Percentiles rank a stretch among this genome's conserved stretches.
Conservation (phyloP, 2,797 vertebrate species). For the Acestrorhynchus altus region DNA sequence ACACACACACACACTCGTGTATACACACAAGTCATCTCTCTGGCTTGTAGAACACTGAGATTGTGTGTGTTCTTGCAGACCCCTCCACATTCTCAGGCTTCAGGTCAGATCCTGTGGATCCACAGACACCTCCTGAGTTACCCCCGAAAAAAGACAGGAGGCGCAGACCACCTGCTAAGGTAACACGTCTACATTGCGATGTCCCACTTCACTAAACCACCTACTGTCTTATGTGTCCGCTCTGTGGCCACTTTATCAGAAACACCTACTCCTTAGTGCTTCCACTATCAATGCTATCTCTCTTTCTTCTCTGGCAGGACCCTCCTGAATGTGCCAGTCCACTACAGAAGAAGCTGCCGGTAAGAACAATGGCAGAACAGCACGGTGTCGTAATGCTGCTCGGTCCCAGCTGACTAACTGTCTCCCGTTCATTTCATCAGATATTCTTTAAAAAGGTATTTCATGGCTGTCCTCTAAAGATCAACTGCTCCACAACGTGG, state of each 20-base stretch:
- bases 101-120: slow-evolving; percentile 54
- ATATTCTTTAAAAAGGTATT: slow-evolving; percentile 87
- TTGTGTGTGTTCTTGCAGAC: slow-evolving; percentile 61
- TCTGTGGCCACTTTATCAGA: background rate
- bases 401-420: background rate
- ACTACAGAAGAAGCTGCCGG: slow-evolving; percentile 71
- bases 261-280: background rate
- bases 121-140: slow-evolving; percentile 75
- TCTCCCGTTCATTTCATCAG: slow-evolving; percentile 61
- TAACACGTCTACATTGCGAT: slow-evolving; percentile 34
- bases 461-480: slow-evolving; percentile 86
- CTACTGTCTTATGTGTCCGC: background rate
- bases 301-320: slow-evolving; percentile 60
- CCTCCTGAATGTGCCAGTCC: slow-evolving; percentile 66
- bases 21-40: no score
- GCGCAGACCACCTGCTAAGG: slow-evolving; percentile 62
- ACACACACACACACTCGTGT: background rate
- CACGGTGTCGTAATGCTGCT: background rate
- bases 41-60: no score
- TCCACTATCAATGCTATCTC: no score
- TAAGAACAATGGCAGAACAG: slow-evolving; percentile 55
- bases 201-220: background rate
- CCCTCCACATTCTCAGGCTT: slow-evolving; percentile 66
- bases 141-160: slow-evolving; percentile 76
- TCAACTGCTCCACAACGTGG: slow-evolving; percentile 85